Evolutionary conservation across 2,888 invertebrate genomes (phyloP).

Genomic region (Gymnocheta viridis): DNA sequence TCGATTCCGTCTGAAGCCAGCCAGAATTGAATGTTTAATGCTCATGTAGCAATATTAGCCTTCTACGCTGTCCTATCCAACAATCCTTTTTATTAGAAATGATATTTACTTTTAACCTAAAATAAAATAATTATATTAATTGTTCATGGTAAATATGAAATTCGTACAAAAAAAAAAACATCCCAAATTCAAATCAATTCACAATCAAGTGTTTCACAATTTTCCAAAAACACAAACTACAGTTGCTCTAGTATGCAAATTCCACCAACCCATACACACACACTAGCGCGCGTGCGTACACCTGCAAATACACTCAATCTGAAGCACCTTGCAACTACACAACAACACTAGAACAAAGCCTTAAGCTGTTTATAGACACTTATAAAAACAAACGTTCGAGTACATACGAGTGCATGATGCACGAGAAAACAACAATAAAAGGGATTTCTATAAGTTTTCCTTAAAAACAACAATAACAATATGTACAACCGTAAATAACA

Average conservation of each 20-base stretch:
- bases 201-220: background rate
- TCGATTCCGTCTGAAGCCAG: too few species aligned
- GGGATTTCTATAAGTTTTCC: conserved; percentile 44
- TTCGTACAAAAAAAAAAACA: too few species aligned
- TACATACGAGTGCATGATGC: background rate
- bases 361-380: conserved; percentile 11
- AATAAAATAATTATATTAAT: too few species aligned
- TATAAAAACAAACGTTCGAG: background rate
- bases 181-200: conserved; percentile 55
- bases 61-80: too few species aligned
- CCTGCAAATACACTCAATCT: background rate
- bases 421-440: conserved; percentile 34
- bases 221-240: conserved; percentile 8
- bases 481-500: background rate
- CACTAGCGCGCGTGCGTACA: too few species aligned
- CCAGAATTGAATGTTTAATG: too few species aligned
- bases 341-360: background rate
- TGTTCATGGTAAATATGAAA: too few species aligned
- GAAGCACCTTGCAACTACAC: background rate
- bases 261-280: too few species aligned
- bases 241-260: conserved; percentile 6
- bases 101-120: too few species aligned
- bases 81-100: too few species aligned
- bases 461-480: conserved; percentile 41
- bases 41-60: too few species aligned